Evolutionary conservation across 2,797 vertebrate species (phyloP), one percentile per base, ranked within the genome.

Genomic region (Acomys russatus): DNA sequence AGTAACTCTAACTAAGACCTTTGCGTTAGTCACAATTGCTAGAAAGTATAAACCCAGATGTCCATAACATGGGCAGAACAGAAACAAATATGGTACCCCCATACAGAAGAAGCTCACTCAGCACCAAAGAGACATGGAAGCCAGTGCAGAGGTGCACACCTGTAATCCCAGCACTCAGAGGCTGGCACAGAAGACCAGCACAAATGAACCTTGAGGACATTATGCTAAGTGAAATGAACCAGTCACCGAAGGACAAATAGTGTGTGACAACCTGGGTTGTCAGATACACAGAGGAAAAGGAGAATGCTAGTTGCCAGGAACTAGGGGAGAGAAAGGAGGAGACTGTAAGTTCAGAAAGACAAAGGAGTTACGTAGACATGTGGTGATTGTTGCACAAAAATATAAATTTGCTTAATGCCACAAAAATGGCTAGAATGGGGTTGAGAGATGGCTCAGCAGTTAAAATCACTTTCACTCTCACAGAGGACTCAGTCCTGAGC

Each of bases 91-190:
- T 6, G 59, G 35, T 18, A 14, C 7, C 38, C 63, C 56, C 35
- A 64, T 25, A 74, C 20, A 44, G 51, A 7, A 18, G 35, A 90
- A 63, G 3, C 23, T 18, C 44, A 79, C 70, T 54, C 10, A 84
- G 56, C 74, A 78, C n/a, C 73, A 74, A 74, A 73, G 94, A 95
- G 54, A n/a, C 94, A 85, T 70, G 51, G 51, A 49, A 66, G 44
- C 44, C 33, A 35, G 44, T 18, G 22, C 28, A 44, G 35, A 28
- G 23, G n/a, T 70, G 23, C n/a, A 91, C 11, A 33, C 18, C 64
- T 71, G n/a, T 33, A 80, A 91, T 71, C n/a, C 11, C 15, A 38
- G 33, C n/a, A 33, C n/a, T 82, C n/a, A 35, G 77, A 35, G 64
- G n/a, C 33, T 49, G 23, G 11, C 63, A 56, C n/a, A 66, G 20